Evolutionary conservation across 2,113 vertebrate species (phyloP), one percentile per base, ranked within the genome.

Genomic region (Heterocephalus glaber): DNA sequence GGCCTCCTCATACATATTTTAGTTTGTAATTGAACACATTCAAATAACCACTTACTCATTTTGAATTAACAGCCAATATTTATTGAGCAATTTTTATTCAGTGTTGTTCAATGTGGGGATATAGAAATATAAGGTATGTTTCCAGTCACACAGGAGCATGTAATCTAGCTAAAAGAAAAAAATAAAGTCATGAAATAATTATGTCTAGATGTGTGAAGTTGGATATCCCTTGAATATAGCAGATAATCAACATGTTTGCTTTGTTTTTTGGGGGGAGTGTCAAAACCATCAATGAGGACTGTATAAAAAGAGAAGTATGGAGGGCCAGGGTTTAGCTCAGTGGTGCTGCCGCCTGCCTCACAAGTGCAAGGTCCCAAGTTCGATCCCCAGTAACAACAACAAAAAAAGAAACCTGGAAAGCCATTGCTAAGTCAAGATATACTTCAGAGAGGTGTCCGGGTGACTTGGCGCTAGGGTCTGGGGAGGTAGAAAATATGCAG

Each of bases 31-130:
- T 81, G 58, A 81, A 52, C 7, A 30, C 30, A 12, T 86, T 92
- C 20, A 54, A 89, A 68, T 72, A 86, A 54, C 1, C 5, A 65
- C 54, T 65, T 80, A 85, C 5, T n/a, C n/a, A 63, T 89, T 81
- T 80, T 85, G 20, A 30, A 76, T 95, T 88, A 76, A 68, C 4
- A 41, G 4, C 5, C 5, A 61, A 0, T 66, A 66, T 47, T 85
- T 92, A 74, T 9, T 81, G 49, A 66, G 3, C 12, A 44, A 30
- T 66, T 92, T 86, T 92, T 93, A 49, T 91, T 92, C 60, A 93
- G 14, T 56, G 49, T 41, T 81, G 2, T 89, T 86, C 47, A 49
- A 3, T 41, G 26, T 56, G 80, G 58, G 56, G 86, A 76, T 3
- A 13, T 13, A 66, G 26, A 91, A 38, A 95, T 86, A 47, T 63